These are phyloP conservation scores for Leguminivora glycinivorella DNA, from an alignment of 1,140 invertebrate species.

Conservation along the genomic window DNA sequence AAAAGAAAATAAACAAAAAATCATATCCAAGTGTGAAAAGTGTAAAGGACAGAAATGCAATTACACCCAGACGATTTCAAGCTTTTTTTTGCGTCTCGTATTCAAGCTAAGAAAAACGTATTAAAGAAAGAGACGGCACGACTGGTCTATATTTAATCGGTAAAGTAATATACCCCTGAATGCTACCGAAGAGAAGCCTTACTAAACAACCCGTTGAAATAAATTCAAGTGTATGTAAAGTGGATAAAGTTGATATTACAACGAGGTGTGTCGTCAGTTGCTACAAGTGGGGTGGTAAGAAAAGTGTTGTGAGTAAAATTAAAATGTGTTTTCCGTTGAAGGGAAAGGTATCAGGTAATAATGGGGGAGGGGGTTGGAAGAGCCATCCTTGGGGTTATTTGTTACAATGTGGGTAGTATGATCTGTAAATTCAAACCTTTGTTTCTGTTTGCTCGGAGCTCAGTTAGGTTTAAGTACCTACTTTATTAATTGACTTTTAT, in stretches of 20 bases:
- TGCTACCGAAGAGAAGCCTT: neutral
- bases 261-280: neutral
- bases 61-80: conserved; percentile 34
- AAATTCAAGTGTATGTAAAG: neutral
- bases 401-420: neutral
- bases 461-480: too few species aligned
- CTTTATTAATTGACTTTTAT: too few species aligned
- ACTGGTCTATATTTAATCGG: conserved; percentile 42
- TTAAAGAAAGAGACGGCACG: conserved; percentile 37
- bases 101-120: conserved; percentile 33
- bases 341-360: conserved; percentile 56
- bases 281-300: conserved; percentile 15
- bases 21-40: conserved; percentile 50
- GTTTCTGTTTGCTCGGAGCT: too few species aligned
- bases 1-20: neutral
- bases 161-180: conserved; percentile 40
- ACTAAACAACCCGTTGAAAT: neutral
- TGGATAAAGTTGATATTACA: neutral
- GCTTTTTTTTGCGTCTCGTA: conserved; percentile 9
- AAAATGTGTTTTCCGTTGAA: conserved; percentile 53
- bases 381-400: neutral
- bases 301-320: conserved; percentile 44
- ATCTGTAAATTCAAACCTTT: conserved; percentile 43
- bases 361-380: conserved; percentile 25
- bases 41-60: conserved; percentile 44